Percentiles rank a stretch among this genome's conserved stretches.
phyloP scores from a whole-genome alignment of 2,797 vertebrate species.

The Acanthurus leucopareius region DNA sequence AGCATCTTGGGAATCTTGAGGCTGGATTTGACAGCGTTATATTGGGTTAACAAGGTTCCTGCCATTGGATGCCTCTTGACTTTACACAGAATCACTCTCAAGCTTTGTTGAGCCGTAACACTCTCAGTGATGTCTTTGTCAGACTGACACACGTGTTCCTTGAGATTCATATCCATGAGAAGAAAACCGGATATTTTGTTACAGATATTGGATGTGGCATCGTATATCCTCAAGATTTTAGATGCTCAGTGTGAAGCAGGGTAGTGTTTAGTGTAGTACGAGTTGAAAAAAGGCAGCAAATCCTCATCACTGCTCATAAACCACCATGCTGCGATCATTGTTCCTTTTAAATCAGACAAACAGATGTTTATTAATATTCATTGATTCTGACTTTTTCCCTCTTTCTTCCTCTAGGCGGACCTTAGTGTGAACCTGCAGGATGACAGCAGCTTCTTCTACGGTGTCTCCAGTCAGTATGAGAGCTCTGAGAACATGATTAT shows the following conservation, averaged over 20 bases:
- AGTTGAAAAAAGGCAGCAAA: slow-evolving; percentile 9
- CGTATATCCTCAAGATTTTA: slow-evolving; percentile 27
- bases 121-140: slow-evolving; percentile 41
- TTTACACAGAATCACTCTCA: slow-evolving; percentile 60
- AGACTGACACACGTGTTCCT: slow-evolving; percentile 27
- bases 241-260: neutral
- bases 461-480: slow-evolving; percentile 96
- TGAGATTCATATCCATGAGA: slow-evolving; percentile 16
- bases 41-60: slow-evolving; percentile 58
- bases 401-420: slow-evolving; percentile 87
- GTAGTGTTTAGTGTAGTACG: neutral
- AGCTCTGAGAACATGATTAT: slow-evolving; percentile 96
- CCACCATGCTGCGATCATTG: neutral
- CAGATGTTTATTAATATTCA: slow-evolving; percentile 21
- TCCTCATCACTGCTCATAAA: neutral
- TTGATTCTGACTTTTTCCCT: slow-evolving; percentile 21
- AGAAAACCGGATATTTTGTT: slow-evolving; percentile 24
- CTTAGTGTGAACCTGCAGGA: slow-evolving; percentile 94
- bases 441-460: slow-evolving; percentile 95
- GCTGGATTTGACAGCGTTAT: slow-evolving; percentile 57
- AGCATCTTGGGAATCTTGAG: slow-evolving; percentile 62
- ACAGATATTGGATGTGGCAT: slow-evolving; percentile 13
- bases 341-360: slow-evolving; percentile 2
- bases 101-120: slow-evolving; percentile 61
- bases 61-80: slow-evolving; percentile 55